phyloP scores from a whole-genome alignment of 2,888 invertebrate genomes.

The Holacanthella duospinosa region DNA sequence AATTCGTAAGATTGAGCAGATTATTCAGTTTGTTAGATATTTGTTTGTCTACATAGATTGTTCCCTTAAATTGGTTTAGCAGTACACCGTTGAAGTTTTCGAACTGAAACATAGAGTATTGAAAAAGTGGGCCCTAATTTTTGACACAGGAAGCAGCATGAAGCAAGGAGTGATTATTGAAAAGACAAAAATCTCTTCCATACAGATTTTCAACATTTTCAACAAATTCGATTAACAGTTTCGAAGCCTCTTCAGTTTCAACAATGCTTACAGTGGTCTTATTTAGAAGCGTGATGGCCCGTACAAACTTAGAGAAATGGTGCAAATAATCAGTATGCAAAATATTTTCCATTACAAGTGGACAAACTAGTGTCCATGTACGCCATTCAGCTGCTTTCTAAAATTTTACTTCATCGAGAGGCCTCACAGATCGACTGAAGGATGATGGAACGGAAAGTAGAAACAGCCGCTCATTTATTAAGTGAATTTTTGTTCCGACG shows the following conservation, averaged over 20 bases:
- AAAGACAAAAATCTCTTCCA: slow-evolving; percentile 6
- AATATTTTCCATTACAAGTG: neutral
- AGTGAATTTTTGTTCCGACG: neutral
- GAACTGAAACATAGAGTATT: slow-evolving; percentile 3
- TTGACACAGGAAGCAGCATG: slow-evolving; percentile 1
- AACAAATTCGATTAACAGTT: neutral
- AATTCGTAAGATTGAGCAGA: neutral
- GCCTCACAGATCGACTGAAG: neutral
- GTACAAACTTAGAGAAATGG: slow-evolving; percentile 5
- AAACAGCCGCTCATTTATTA: neutral
- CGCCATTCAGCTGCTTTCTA: neutral
- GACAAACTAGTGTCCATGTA: neutral
- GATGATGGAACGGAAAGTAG: neutral
- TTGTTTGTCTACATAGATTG: neutral
- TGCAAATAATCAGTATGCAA: neutral
- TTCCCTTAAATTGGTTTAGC: slow-evolving; percentile 1
- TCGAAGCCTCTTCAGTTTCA: neutral
- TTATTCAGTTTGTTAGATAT: slow-evolving; percentile 4
- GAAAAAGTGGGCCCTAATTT: slow-evolving; percentile 1
- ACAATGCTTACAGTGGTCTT: neutral
- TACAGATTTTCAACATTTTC: neutral
- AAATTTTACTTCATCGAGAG: neutral
- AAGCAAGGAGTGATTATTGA: slow-evolving; percentile 4
- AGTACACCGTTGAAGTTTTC: slow-evolving; percentile 6
- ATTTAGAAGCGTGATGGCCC: neutral